A percentile compares a stretch with the other conserved stretches of the same genome.
These are phyloP conservation scores for Trissolcus brochymenae DNA, from an alignment of 2,888 invertebrate species.

Conservation along the genomic window DNA sequence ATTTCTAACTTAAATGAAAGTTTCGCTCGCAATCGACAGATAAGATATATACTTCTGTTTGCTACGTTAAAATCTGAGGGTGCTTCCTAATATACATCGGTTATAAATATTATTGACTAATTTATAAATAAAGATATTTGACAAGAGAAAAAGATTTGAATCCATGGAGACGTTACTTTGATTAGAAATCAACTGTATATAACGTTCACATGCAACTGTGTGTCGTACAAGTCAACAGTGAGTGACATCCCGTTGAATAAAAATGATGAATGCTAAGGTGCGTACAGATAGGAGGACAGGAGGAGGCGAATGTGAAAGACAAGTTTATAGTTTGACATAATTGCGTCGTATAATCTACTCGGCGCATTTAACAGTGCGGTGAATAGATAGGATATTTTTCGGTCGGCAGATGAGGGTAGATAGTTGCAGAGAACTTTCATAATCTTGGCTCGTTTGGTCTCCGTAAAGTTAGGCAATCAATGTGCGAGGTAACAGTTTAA, in stretches of 20 bases:
- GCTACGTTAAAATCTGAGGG: conserved; percentile 50
- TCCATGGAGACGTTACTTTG: not conserved
- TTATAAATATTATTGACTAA: conserved; percentile 51
- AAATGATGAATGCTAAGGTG: not conserved
- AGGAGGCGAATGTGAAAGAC: conserved; percentile 2
- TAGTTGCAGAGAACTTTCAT: conserved; percentile 61
- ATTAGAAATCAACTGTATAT: no score
- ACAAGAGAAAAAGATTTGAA: not conserved
- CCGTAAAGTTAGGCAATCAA: conserved; percentile 74
- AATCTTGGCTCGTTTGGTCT: conserved; percentile 60
- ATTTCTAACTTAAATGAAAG: conserved; percentile 77
- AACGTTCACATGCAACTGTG: no score
- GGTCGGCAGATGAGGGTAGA: conserved; percentile 51
- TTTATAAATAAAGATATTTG: conserved; percentile 42
- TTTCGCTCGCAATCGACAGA: conserved; percentile 64
- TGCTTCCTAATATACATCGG: conserved; percentile 28
- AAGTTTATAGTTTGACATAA: conserved; percentile 43
- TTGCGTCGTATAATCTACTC: conserved; percentile 34
- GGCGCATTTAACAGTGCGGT: conserved; percentile 57
- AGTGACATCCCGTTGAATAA: not conserved
- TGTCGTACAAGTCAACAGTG: no score
- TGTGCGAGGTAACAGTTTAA: conserved; percentile 75
- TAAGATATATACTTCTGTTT: conserved; percentile 53
- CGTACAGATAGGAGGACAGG: no score
- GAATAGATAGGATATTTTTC: conserved; percentile 60